Evolutionary conservation across 2,888 invertebrate species (phyloP).

Genomic region (Agrotis clavis): DNA sequence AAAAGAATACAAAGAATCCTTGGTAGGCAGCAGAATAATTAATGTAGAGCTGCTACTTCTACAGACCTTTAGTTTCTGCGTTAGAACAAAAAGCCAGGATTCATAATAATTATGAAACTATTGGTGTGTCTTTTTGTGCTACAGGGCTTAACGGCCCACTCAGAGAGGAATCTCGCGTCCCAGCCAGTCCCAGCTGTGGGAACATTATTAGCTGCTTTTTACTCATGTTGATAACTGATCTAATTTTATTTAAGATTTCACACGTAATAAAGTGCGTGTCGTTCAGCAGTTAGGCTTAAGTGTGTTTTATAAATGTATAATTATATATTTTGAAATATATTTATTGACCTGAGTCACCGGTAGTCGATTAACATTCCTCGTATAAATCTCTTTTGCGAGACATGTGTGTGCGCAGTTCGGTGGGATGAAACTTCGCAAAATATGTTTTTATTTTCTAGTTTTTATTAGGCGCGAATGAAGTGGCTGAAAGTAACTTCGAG

Average conservation of each 20-base stretch:
- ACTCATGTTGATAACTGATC: too few species aligned
- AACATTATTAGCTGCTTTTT: background rate
- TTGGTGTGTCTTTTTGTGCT: too few species aligned
- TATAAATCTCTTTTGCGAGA: slow-evolving; percentile 41
- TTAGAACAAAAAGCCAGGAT: too few species aligned
- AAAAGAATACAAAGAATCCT: too few species aligned
- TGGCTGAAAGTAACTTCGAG: too few species aligned
- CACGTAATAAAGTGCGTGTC: slow-evolving; percentile 32
- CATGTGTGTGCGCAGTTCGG: slow-evolving; percentile 1
- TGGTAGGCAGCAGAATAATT: too few species aligned
- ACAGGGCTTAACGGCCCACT: too few species aligned
- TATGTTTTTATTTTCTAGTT: slow-evolving; percentile 1
- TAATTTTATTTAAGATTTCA: slow-evolving; percentile 6
- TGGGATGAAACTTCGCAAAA: slow-evolving; percentile 19
- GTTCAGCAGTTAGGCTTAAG: slow-evolving; percentile 25
- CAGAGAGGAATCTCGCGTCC: background rate
- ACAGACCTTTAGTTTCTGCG: too few species aligned
- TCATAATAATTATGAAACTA: too few species aligned
- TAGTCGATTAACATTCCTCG: slow-evolving; percentile 37
- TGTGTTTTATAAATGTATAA: slow-evolving; percentile 26
- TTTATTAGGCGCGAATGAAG: background rate
- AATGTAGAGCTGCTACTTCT: too few species aligned
- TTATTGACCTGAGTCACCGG: slow-evolving; percentile 32
- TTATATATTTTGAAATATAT: slow-evolving; percentile 27
- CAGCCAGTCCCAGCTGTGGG: background rate